Evolutionary conservation across 2,113 vertebrate genomes (phyloP).

Genomic region (Serinus canaria): DNA sequence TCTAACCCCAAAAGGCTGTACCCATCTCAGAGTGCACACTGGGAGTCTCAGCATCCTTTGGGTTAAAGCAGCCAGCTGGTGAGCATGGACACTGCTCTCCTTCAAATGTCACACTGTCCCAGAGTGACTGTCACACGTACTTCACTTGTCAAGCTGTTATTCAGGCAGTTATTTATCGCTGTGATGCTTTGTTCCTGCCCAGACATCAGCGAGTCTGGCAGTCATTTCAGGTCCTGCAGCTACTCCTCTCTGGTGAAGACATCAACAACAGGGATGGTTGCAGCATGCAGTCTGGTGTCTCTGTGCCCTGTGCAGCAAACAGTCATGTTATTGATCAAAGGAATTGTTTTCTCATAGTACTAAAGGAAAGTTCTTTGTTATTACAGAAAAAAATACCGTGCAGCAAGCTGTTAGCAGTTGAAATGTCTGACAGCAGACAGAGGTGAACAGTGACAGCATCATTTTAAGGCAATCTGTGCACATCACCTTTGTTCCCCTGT

Average conservation of each 20-base stretch:
- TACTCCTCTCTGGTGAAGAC: not conserved
- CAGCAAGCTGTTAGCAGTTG: not conserved
- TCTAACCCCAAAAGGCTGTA: not conserved
- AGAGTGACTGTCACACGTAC: not conserved
- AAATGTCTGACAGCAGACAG: not conserved
- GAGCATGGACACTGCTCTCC: not conserved
- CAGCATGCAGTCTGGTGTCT: not conserved
- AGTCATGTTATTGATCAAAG: not conserved
- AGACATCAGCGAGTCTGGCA: not conserved
- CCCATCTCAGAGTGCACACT: not conserved
- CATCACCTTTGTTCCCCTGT: not conserved
- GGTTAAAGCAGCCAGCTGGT: not conserved
- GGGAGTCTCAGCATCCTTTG: not conserved
- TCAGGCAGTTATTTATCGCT: not conserved
- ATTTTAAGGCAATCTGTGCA: not conserved
- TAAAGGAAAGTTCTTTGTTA: not conserved
- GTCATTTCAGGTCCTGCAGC: slow-evolving; percentile 12
- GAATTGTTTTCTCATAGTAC: not conserved
- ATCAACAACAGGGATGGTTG: not conserved
- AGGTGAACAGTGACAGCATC: not conserved
- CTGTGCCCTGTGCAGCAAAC: not conserved
- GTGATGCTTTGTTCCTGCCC: not conserved
- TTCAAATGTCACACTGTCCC: not conserved
- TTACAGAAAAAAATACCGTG: not conserved
- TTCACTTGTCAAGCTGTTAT: slow-evolving; percentile 20